Base-by-base conservation (phyloP, 1,140 invertebrate genomes). In the Drosophila nannoptera region DNA sequence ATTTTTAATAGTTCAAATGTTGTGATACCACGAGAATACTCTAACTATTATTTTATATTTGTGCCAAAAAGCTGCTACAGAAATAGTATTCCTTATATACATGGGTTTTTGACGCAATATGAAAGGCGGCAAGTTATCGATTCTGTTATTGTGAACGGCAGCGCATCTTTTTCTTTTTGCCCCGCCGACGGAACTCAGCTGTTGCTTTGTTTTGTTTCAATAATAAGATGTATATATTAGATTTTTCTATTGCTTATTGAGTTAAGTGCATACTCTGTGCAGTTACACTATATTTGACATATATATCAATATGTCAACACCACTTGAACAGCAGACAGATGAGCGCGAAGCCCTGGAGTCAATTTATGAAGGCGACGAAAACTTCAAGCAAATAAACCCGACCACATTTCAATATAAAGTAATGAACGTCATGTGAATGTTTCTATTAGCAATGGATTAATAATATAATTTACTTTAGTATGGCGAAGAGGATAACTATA, bases 371-470 rank as follows among this genome's bases (percentile, higher is more conserved):
- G 97, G 97, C 12, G 97, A 98, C 91, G 90, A 92, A 16, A 93
- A 93, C 65, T 99, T 98, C 86, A 97, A 96, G 89, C 92, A 96
- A 90, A 88, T 97, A 29, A 92, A 93, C 83, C 77, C 92, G 9
- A 95, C 92, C 33, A 94, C 92, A 38, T 98, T 95, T 91, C 96
- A 97, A 84, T 98, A 98, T 87, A 98, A 97, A 92, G 97, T 97
- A 91, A 87, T 22, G 61, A 12, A 16, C 62, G 64, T 58, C 63
- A 63, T 77, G 64, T 56, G 45, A n/a, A 22, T 4, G 29, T 48
- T 7, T 1, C 48, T 40, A 22, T 54, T 52, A 3, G 8, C 35
- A 54, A 43, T 14, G 35, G 22, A 4, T 31, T 31, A 36, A 14
- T 68, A 52, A 12, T 45, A 4, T 60, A 60, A 22, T 77, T 55